phyloP scores from a whole-genome alignment of 2,888 invertebrate species.

The Pedicia rivosa region DNA sequence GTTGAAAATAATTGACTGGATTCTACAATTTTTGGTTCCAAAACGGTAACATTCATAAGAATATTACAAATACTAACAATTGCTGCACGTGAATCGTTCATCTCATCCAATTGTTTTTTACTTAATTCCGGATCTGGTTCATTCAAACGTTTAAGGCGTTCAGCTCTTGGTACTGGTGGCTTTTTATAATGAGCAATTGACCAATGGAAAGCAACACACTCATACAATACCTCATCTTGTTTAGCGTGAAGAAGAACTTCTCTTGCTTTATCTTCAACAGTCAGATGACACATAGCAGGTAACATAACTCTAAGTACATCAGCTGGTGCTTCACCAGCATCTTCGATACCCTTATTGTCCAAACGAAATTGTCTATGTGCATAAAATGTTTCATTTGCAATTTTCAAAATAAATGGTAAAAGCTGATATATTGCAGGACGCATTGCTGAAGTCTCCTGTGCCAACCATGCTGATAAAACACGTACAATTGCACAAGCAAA shows the following conservation, averaged over 20 bases:
- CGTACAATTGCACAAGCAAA: slow-evolving; percentile 75
- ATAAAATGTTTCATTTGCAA: slow-evolving; percentile 71
- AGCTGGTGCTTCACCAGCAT: slow-evolving; percentile 33
- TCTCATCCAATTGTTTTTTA: slow-evolving; percentile 57
- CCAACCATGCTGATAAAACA: slow-evolving; percentile 76
- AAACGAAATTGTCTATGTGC: slow-evolving; percentile 49
- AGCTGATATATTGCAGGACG: slow-evolving; percentile 65
- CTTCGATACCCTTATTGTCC: slow-evolving; percentile 37
- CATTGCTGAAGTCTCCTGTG: slow-evolving; percentile 81
- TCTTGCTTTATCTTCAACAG: slow-evolving; percentile 78
- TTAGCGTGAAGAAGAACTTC: slow-evolving; percentile 60
- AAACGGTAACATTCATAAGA: slow-evolving; percentile 80
- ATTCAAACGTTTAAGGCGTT: slow-evolving; percentile 55
- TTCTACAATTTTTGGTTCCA: slow-evolving; percentile 72
- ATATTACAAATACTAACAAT: slow-evolving; percentile 83
- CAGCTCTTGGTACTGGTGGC: slow-evolving; percentile 64
- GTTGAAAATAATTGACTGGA: slow-evolving; percentile 60
- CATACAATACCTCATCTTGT: slow-evolving; percentile 65
- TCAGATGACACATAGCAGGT: slow-evolving; percentile 79
- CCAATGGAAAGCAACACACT: slow-evolving; percentile 71
- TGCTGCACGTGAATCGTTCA: slow-evolving; percentile 69
- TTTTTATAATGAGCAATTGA: slow-evolving; percentile 73
- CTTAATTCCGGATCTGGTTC: slow-evolving; percentile 63
- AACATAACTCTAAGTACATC: slow-evolving; percentile 69
- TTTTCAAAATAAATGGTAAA: slow-evolving; percentile 62